A percentile compares a stretch with the other conserved stretches of the same genome.
Evolutionary conservation across 2,888 invertebrate genomes (phyloP).

Genomic region (Drosophila fungiperda): DNA sequence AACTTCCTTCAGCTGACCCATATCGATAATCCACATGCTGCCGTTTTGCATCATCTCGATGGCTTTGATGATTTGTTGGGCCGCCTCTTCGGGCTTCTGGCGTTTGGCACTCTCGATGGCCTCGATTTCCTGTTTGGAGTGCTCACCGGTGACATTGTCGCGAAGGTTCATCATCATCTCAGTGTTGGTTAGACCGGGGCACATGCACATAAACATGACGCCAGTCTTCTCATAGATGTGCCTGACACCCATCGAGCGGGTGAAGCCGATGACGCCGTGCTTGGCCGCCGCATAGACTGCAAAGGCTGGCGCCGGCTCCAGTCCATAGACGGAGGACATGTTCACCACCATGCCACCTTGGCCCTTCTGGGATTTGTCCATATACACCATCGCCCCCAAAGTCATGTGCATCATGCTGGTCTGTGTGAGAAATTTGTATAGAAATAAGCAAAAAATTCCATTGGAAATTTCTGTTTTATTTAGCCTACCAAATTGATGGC

Average conservation of each 20-base stretch:
- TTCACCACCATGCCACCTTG: slow-evolving; percentile 82
- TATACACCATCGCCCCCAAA: slow-evolving; percentile 77
- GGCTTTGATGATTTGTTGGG: slow-evolving; percentile 73
- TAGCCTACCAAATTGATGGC: slow-evolving; percentile 81
- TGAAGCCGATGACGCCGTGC: slow-evolving; percentile 83
- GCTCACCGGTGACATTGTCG: slow-evolving; percentile 78
- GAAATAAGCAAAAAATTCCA: neutral
- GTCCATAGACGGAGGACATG: slow-evolving; percentile 82
- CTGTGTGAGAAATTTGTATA: slow-evolving; percentile 41
- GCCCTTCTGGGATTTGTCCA: slow-evolving; percentile 83
- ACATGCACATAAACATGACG: slow-evolving; percentile 79
- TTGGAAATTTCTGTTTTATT: neutral
- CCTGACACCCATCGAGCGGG: slow-evolving; percentile 81
- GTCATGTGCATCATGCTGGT: slow-evolving; percentile 81
- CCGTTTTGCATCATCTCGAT: slow-evolving; percentile 83
- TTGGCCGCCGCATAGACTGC: slow-evolving; percentile 83
- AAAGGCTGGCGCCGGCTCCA: slow-evolving; percentile 82
- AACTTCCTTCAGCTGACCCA: slow-evolving; percentile 80
- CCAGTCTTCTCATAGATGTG: slow-evolving; percentile 78
- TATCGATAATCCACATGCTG: slow-evolving; percentile 80
- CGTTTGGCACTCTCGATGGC: slow-evolving; percentile 74
- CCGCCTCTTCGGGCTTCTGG: slow-evolving; percentile 83
- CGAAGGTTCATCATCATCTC: slow-evolving; percentile 82
- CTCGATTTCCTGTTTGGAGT: slow-evolving; percentile 67
- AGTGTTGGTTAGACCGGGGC: slow-evolving; percentile 82